These are phyloP conservation scores for Strigamia transsilvanica DNA, from an alignment of 2,888 invertebrate genomes.

Conservation along the genomic window DNA sequence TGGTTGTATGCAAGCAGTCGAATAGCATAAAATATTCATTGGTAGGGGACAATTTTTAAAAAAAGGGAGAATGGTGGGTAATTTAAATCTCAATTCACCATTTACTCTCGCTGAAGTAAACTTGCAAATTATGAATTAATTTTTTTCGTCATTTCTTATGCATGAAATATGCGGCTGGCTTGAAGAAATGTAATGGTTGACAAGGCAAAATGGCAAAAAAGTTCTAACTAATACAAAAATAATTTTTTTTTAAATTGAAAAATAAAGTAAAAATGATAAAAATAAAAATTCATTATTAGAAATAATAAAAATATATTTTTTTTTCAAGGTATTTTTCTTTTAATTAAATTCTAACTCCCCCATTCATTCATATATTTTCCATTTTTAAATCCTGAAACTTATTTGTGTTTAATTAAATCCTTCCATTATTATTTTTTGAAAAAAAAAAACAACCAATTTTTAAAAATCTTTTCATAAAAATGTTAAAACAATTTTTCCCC, in stretches of 20 bases:
- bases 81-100: background rate
- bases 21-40: conserved; percentile 3
- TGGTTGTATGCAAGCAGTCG: background rate
- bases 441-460: background rate
- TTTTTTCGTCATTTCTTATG: background rate
- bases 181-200: background rate
- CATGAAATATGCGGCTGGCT: background rate
- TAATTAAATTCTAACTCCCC: background rate
- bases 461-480: background rate
- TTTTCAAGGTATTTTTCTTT: no score
- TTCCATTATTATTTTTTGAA: no score
- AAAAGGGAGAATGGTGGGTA: background rate
- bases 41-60: background rate
- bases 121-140: background rate
- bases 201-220: background rate
- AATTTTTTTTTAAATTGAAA: no score
- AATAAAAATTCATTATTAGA: no score
- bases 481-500: background rate
- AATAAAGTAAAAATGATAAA: no score
- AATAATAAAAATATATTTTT: no score
- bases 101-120: background rate
- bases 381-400: no score
- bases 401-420: no score
- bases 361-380: no score
- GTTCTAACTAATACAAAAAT: no score